phyloP scores from a whole-genome alignment of 2,113 vertebrate species.

The Junco hyemalis region DNA sequence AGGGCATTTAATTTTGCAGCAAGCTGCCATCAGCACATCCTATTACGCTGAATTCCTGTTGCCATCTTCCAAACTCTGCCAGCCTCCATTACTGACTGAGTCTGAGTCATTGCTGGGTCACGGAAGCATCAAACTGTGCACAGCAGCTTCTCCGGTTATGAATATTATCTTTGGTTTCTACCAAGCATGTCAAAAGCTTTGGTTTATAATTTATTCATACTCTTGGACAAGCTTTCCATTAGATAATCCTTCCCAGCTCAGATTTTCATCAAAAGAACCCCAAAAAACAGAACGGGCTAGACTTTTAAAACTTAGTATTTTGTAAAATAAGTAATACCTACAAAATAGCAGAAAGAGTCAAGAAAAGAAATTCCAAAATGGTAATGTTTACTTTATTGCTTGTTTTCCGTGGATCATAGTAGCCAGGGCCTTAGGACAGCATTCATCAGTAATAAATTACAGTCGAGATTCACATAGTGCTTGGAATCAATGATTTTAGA shows the following conservation, averaged over 20 bases:
- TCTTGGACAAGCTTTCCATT: background rate
- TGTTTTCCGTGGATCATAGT: background rate
- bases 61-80: background rate
- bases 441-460: background rate
- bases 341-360: background rate
- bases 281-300: background rate
- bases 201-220: background rate
- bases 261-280: background rate
- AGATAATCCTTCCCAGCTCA: background rate
- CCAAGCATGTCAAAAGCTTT: background rate
- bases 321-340: background rate
- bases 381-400: background rate
- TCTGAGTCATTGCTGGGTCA: background rate
- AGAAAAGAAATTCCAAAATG: background rate
- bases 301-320: background rate
- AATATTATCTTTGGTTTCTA: background rate
- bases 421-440: background rate
- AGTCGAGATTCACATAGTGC: background rate
- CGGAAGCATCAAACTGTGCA: conserved; percentile 13
- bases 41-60: background rate
- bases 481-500: background rate
- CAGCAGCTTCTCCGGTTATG: background rate
- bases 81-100: background rate
- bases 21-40: background rate
- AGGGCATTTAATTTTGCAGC: background rate